These are phyloP conservation scores for Augochlorella aurata DNA, from an alignment of 2,888 invertebrate species.

Conservation along the genomic window DNA sequence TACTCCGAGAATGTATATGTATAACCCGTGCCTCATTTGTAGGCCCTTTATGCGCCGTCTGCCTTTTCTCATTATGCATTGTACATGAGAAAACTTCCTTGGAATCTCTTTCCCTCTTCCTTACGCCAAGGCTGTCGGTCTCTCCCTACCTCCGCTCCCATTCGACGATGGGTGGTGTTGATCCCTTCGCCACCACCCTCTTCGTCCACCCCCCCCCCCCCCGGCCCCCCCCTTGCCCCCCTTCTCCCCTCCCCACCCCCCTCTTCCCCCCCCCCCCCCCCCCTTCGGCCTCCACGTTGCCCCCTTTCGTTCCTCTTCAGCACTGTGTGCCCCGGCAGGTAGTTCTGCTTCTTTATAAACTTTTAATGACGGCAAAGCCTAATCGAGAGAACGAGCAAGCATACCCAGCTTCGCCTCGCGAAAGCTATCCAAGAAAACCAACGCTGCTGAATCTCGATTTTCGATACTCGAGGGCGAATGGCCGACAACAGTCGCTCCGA, in stretches of 20 bases:
- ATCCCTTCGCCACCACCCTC: conserved; percentile 45
- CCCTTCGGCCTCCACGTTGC: conserved; percentile 8
- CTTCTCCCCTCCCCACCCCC: conserved; percentile 45
- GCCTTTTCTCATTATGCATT: conserved; percentile 81
- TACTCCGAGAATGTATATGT: conserved; percentile 39
- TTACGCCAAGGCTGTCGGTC: conserved; percentile 67
- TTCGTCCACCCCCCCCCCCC: conserved; percentile 27
- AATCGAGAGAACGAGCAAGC: conserved; percentile 77
- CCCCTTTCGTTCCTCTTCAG: conserved; percentile 39
- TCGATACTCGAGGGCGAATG: conserved; percentile 63
- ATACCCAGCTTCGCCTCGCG: conserved; percentile 61
- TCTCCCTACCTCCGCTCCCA: conserved; percentile 33
- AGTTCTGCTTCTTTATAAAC: conserved; percentile 81
- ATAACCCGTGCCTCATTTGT: conserved; percentile 76
- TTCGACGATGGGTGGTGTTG: conserved; percentile 54
- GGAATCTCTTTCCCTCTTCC: conserved; percentile 74
- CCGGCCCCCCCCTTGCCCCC: conserved; percentile 21
- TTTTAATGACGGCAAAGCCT: conserved; percentile 82
- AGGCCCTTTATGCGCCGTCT: conserved; percentile 79
- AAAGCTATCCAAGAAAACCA: conserved; percentile 71
- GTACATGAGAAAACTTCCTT: conserved; percentile 82
- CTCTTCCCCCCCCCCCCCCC: conserved; percentile 24
- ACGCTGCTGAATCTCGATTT: conserved; percentile 74
- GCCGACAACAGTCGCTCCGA: conserved; percentile 32
- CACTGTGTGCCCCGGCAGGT: conserved; percentile 69